These are phyloP conservation scores for Pristiophorus japonicus DNA, from an alignment of 2,113 vertebrate genomes.

Conservation along the genomic window DNA sequence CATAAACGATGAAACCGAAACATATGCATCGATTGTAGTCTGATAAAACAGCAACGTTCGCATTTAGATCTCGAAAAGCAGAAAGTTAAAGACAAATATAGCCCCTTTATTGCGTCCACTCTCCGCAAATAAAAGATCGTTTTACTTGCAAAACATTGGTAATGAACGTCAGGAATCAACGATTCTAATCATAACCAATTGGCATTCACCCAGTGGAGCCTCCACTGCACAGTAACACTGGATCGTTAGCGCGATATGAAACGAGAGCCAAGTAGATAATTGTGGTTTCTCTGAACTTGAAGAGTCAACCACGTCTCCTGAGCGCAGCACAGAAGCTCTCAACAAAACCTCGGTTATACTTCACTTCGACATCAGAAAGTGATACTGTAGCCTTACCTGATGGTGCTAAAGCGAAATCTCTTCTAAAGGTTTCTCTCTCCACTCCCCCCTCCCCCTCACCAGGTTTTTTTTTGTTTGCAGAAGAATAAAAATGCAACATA, in stretches of 20 bases:
- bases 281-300: background rate
- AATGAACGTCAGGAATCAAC: background rate
- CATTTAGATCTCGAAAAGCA: background rate
- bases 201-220: background rate
- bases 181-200: slow-evolving; percentile 6
- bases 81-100: slow-evolving; percentile 9
- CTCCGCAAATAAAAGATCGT: background rate
- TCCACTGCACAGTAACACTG: background rate
- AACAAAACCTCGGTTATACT: background rate
- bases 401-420: background rate
- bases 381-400: background rate
- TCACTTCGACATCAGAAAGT: background rate
- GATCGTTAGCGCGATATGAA: background rate
- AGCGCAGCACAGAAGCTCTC: background rate
- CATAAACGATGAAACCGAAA: background rate
- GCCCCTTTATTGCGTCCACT: background rate
- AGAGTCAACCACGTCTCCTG: background rate
- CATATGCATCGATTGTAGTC: background rate
- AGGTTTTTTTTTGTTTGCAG: background rate
- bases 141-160: background rate
- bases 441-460: background rate
- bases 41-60: background rate
- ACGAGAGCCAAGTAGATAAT: background rate
- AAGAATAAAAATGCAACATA: slow-evolving; percentile 41
- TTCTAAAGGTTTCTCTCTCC: background rate